phyloP scores from a whole-genome alignment of 1,140 invertebrate genomes.

The Halesus radiatus region DNA sequence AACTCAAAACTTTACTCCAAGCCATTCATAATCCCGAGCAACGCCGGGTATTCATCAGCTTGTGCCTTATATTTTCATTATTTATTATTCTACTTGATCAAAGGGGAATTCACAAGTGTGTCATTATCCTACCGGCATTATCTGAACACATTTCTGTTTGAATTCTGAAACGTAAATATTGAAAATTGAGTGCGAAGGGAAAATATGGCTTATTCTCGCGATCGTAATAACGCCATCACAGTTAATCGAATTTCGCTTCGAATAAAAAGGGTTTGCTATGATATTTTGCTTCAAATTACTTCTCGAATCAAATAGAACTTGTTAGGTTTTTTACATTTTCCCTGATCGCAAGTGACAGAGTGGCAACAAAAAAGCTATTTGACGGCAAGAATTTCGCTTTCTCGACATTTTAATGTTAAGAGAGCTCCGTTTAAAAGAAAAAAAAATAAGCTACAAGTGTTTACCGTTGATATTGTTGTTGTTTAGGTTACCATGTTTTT shows the following conservation, averaged over 20 bases:
- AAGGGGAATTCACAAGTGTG: too few species aligned
- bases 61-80: too few species aligned
- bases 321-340: neutral
- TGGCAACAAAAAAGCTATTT: slow-evolving; percentile 43
- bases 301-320: slow-evolving; percentile 9
- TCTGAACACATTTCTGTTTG: neutral
- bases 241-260: slow-evolving; percentile 13
- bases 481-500: too few species aligned
- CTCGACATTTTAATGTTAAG: neutral
- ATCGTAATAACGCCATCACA: neutral
- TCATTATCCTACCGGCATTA: too few species aligned
- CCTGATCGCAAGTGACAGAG: slow-evolving; percentile 12
- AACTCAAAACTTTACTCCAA: too few species aligned
- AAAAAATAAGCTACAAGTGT: too few species aligned
- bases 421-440: neutral
- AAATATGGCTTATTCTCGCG: neutral
- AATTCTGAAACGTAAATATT: neutral
- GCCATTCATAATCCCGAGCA: too few species aligned
- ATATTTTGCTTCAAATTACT: slow-evolving; percentile 29
- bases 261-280: neutral
- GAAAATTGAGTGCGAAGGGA: neutral
- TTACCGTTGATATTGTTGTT: too few species aligned
- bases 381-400: neutral
- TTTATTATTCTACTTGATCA: too few species aligned
- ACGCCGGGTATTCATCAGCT: too few species aligned